A percentile compares a stretch with the other conserved stretches of the same genome.
phyloP scores from a whole-genome alignment of 2,113 vertebrate species.

The Spheniscus mendiculus region DNA sequence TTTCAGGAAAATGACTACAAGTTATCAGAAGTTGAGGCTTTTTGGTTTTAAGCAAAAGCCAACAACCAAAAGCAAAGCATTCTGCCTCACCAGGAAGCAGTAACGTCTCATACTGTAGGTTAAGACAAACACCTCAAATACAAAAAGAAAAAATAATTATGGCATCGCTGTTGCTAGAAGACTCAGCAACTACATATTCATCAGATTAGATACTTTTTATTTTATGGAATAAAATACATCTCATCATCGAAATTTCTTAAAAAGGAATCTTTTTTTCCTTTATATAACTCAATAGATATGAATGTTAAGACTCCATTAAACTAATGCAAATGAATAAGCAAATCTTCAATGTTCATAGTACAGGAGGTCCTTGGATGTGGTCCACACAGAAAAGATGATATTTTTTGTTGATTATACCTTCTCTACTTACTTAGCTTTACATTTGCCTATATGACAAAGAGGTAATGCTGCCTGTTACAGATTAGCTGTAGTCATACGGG shows the following conservation, averaged over 20 bases:
- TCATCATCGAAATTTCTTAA: accelerated
- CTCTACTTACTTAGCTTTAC: not conserved
- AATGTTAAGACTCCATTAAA: not conserved
- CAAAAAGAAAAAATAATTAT: not conserved
- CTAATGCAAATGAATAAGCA: not conserved
- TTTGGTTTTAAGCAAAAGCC: not conserved
- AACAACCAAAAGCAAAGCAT: not conserved
- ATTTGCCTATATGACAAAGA: not conserved
- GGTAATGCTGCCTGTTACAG: not conserved
- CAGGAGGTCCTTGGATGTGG: not conserved
- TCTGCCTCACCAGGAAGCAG: not conserved
- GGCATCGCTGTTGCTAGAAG: not conserved
- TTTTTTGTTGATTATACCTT: not conserved
- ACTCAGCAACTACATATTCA: not conserved
- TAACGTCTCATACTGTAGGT: not conserved
- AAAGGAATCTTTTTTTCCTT: not conserved
- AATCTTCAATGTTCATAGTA: not conserved
- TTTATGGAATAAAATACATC: not conserved
- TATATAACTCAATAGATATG: not conserved
- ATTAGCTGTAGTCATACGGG: not conserved
- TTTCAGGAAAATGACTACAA: not conserved
- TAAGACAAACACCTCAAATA: not conserved
- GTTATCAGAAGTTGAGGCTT: not conserved
- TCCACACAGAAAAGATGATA: not conserved
- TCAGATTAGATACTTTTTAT: not conserved